phyloP scores from a whole-genome alignment of 2,113 vertebrate species.

The Carettochelys insculpta region DNA sequence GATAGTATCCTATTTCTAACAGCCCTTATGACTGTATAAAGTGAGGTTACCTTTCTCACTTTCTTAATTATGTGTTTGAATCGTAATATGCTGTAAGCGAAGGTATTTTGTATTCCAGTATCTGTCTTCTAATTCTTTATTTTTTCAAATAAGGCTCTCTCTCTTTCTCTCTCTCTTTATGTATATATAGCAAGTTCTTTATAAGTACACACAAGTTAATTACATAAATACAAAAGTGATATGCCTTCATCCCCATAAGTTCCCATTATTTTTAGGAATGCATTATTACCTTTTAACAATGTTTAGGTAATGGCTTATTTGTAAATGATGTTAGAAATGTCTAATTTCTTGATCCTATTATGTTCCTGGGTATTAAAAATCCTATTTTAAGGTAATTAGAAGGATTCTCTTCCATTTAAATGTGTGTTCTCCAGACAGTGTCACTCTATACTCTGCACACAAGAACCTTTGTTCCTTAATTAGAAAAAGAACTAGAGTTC shows the following conservation, averaged over 20 bases:
- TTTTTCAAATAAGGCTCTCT: background rate
- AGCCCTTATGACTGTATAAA: conserved; percentile 77
- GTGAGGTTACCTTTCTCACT: conserved; percentile 76
- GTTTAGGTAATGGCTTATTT: conserved; percentile 75
- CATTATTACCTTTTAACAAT: conserved; percentile 59
- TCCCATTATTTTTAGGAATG: conserved; percentile 53
- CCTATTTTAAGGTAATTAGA: conserved; percentile 77
- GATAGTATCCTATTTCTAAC: conserved; percentile 76
- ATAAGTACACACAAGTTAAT: conserved; percentile 59
- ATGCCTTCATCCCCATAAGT: background rate
- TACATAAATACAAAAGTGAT: conserved; percentile 39
- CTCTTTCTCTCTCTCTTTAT: too few species aligned
- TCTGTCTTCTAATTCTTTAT: conserved; percentile 39
- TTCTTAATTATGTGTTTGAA: conserved; percentile 76
- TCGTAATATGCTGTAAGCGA: conserved; percentile 68
- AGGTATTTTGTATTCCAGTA: conserved; percentile 56
- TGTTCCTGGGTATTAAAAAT: conserved; percentile 74
- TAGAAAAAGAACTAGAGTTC: conserved; percentile 74
- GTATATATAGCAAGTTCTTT: conserved; percentile 41
- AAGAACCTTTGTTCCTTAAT: conserved; percentile 79
- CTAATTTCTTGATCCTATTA: conserved; percentile 70
- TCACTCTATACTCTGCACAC: conserved; percentile 64
- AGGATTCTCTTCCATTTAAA: conserved; percentile 63
- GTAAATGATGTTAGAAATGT: conserved; percentile 68
- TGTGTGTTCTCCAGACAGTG: conserved; percentile 69